Evolutionary conservation across 2,113 vertebrate genomes (phyloP).

Genomic region (Trachemys scripta): DNA sequence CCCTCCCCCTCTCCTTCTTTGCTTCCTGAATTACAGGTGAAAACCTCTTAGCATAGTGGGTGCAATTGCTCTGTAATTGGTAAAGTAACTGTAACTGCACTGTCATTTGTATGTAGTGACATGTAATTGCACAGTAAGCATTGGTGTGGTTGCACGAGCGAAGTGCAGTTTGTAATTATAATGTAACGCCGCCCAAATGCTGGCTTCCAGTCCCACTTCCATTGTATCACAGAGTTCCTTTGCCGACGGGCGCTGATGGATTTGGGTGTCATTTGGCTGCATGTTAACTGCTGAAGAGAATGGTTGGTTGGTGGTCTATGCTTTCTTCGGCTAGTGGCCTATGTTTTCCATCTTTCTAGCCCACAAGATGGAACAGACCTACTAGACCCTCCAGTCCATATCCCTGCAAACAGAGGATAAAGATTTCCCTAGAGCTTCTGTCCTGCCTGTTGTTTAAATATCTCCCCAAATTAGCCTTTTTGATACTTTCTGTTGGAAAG

Average conservation of each 20-base stretch:
- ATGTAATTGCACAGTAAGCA: conserved; percentile 79
- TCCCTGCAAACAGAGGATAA: rapidly evolving
- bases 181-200: conserved; percentile 59
- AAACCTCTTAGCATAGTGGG: conserved; percentile 67
- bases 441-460: background rate
- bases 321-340: background rate
- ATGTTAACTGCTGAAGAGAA: background rate
- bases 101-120: conserved; percentile 80
- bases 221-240: background rate
- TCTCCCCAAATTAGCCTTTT: rapidly evolving
- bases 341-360: background rate
- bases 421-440: background rate
- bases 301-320: background rate
- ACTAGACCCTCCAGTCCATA: background rate
- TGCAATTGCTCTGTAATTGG: conserved; percentile 81
- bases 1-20: background rate
- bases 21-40: background rate
- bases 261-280: background rate
- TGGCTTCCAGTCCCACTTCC: conserved; percentile 19
- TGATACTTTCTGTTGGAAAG: background rate
- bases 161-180: conserved; percentile 68
- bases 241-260: background rate
- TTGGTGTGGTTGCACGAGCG: conserved; percentile 51
- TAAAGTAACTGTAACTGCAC: conserved; percentile 80
- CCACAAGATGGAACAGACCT: background rate